phyloP scores from a whole-genome alignment of 2,888 invertebrate genomes.

The Enchytraeus crypticus region DNA sequence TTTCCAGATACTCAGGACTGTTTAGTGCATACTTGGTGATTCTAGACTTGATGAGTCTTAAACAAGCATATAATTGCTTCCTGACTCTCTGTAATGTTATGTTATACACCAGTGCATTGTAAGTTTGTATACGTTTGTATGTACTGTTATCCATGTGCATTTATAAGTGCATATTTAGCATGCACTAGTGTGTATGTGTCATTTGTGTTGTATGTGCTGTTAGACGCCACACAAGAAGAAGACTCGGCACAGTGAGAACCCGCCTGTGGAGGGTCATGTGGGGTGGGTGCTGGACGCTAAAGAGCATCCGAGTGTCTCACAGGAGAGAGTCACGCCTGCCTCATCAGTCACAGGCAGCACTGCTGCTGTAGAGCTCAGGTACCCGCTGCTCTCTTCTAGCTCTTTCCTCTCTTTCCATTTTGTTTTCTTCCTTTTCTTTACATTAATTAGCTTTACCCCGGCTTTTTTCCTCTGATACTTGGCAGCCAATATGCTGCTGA shows the following conservation, averaged over 20 bases:
- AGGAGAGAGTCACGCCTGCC: constrained; percentile 22
- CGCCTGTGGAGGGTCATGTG: constrained; percentile 81
- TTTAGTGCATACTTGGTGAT: background rate
- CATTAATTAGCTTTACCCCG: too few species aligned
- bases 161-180: background rate
- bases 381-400: background rate
- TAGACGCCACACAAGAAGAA: constrained; percentile 48
- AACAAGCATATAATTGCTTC: too few species aligned
- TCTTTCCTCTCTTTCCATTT: background rate
- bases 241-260: constrained; percentile 66
- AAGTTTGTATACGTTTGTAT: too few species aligned
- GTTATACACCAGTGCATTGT: too few species aligned
- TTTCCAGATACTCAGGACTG: too few species aligned
- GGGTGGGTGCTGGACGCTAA: constrained; percentile 83
- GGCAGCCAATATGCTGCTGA: too few species aligned
- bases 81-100: background rate
- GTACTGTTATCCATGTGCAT: background rate
- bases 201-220: background rate
- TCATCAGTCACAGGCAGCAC: too few species aligned
- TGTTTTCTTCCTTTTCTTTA: too few species aligned
- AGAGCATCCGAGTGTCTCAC: too few species aligned
- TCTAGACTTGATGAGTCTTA: too few species aligned
- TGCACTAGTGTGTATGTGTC: background rate
- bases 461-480: too few species aligned
- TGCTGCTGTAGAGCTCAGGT: background rate